Percentiles rank a stretch among this genome's conserved stretches.
These are phyloP conservation scores for Deroplatys truncata DNA, from an alignment of 2,888 invertebrate species.

Conservation along the genomic window DNA sequence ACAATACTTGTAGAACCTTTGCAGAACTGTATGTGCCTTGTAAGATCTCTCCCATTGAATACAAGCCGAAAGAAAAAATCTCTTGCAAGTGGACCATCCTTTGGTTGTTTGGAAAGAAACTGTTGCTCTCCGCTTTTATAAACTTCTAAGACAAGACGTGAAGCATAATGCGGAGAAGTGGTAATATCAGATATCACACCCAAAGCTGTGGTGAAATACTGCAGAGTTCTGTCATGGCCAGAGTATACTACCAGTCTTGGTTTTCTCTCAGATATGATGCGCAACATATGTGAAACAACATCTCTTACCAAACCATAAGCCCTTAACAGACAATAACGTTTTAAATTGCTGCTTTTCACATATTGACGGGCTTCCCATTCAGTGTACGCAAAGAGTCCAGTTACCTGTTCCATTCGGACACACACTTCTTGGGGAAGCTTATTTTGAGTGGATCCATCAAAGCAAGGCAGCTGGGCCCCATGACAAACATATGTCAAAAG, in stretches of 20 bases:
- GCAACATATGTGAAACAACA: conserved; percentile 74
- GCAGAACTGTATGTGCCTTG: conserved; percentile 77
- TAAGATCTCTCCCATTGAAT: conserved; percentile 83
- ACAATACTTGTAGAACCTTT: conserved; percentile 49
- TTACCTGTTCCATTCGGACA: conserved; percentile 45
- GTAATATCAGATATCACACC: conserved; percentile 58
- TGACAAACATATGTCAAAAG: conserved; percentile 83
- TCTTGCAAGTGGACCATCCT: conserved; percentile 48
- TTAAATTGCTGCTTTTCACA: conserved; percentile 57
- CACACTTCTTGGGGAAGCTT: conserved; percentile 35
- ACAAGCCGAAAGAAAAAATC: conserved; percentile 79
- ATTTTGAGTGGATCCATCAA: conserved; percentile 42
- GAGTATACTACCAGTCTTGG: conserved; percentile 78
- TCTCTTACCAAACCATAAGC: conserved; percentile 81
- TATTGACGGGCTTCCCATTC: conserved; percentile 73
- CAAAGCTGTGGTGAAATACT: conserved; percentile 75
- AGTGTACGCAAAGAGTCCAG: conserved; percentile 73
- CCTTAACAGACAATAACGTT: conserved; percentile 63
- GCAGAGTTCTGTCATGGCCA: conserved; percentile 88
- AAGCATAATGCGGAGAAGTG: conserved; percentile 77
- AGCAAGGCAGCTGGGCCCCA: conserved; percentile 73
- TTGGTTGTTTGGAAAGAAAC: conserved; percentile 11
- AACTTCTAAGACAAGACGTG: conserved; percentile 83
- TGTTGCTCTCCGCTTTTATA: conserved; percentile 55
- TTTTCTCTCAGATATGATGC: conserved; percentile 71